phyloP scores from a whole-genome alignment of 30 jellyfish, hydroid and myxozoan species.

The Nemopilema nomurai region DNA sequence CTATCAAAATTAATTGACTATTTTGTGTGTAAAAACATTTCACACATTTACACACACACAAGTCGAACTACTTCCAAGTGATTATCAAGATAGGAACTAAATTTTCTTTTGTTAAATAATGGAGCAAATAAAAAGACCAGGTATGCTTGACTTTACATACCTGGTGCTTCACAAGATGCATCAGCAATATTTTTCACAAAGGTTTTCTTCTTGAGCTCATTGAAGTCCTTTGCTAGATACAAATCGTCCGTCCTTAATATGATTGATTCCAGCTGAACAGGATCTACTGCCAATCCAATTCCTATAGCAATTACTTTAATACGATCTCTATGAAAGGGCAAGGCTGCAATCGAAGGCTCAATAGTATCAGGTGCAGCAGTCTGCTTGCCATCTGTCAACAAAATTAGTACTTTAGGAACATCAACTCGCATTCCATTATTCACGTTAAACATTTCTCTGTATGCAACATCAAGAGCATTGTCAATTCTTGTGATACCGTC shows the following conservation, averaged over 20 bases:
- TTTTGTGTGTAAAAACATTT: too few relatives aligned
- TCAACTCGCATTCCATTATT: conserved; percentile 40
- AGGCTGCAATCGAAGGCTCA: conserved; percentile 67
- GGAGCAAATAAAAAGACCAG: neutral
- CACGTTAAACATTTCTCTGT: conserved; percentile 49
- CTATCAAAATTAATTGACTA: too few relatives aligned
- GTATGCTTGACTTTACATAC: conserved; percentile 5
- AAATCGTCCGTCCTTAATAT: conserved; percentile 38
- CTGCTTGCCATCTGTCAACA: conserved; percentile 94
- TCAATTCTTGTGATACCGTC: conserved; percentile 67
- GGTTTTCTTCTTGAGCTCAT: conserved; percentile 38
- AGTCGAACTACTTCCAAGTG: too few relatives aligned
- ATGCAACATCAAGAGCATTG: conserved; percentile 65
- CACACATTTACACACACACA: too few relatives aligned
- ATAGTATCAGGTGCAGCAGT: conserved; percentile 71
- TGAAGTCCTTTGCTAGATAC: conserved; percentile 55
- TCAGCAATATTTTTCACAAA: conserved; percentile 47
- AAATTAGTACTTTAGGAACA: conserved; percentile 65
- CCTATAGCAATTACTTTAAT: conserved; percentile 71
- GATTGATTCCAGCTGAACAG: conserved; percentile 39
- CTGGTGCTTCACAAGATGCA: conserved; percentile 53
- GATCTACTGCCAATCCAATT: conserved; percentile 78
- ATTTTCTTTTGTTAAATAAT: neutral
- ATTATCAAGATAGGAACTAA: too few relatives aligned
- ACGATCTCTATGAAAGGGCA: conserved; percentile 64